These are phyloP conservation scores for Puntigrus tetrazona DNA, from an alignment of 2,113 vertebrate genomes.

Conservation along the genomic window DNA sequence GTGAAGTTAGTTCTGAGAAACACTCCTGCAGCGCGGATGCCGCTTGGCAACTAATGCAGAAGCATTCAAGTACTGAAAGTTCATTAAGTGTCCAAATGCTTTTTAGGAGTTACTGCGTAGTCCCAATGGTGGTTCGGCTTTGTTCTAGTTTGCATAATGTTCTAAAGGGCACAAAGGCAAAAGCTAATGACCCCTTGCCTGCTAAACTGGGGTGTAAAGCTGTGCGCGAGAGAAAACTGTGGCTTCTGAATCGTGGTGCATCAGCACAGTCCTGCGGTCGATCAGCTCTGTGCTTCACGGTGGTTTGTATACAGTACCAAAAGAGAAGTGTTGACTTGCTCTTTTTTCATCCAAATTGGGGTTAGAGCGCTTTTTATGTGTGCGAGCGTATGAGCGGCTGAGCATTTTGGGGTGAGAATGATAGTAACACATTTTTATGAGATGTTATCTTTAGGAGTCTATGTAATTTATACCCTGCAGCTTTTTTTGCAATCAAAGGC, in stretches of 20 bases:
- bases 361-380: constrained; percentile 15
- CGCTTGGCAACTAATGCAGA: neutral
- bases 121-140: neutral
- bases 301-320: constrained; percentile 53
- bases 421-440: constrained; percentile 10
- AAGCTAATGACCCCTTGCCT: neutral
- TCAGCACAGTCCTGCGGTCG: constrained; percentile 73
- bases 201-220: neutral
- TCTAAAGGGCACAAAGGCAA: neutral
- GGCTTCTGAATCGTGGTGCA: constrained; percentile 70
- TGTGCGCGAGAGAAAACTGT: constrained; percentile 61
- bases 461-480: neutral
- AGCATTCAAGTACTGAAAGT: neutral
- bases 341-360: constrained; percentile 12
- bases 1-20: neutral
- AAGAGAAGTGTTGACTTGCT: constrained; percentile 19
- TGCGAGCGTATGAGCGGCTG: neutral
- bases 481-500: neutral
- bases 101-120: neutral
- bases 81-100: neutral
- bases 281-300: constrained; percentile 61
- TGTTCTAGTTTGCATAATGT: neutral
- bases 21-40: neutral
- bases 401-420: neutral
- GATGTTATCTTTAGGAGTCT: neutral